Evolutionary conservation across 2,113 vertebrate genomes (phyloP), one percentile per base, ranked within the genome.

Genomic region (Macrotus californicus): DNA sequence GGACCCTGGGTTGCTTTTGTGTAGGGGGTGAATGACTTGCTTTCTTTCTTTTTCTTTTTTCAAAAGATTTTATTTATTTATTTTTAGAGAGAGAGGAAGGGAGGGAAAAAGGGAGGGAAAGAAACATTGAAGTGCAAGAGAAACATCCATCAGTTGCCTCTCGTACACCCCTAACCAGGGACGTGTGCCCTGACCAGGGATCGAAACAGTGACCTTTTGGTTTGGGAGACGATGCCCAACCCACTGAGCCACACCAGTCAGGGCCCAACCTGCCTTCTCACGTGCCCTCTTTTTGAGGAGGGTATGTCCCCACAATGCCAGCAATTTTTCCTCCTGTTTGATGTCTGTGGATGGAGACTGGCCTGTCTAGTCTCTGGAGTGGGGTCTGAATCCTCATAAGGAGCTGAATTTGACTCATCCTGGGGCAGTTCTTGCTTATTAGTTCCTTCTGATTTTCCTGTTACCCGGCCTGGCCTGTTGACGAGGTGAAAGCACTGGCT

Each of bases 361-460:
- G 39, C n/a, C 87, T 66, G 3, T 72, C 31, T 43, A 73, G 64
- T 64, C 48, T 95, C 66, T 88, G 75, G 59, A 79, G 16, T 92
- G 85, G 72, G 87, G 26, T 81, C 87, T 66, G 77, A 94, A 36
- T 83, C 85, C 91, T 88, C 6, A 41, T n/a, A 84, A 96, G 48
- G 84, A 91, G 54, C 76, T 64, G 41, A 93, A 50, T 50, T 73
- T 92, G 81, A 66, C 82, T 94, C 34, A 72, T 94, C 64, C 50
- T 31, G 21, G 50, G 73, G 34, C 0, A 22, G 26, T 59, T 72
- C 87, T 91, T 90, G 52, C 69, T 92, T 50, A 15, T 88, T 92
- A 83, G 43, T 93, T 90, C n/a, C 12, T 87, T 96, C 89, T 3
- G 13, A 70, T 83, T 94, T 94, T 79, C 73, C 61, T 61, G 64